A percentile compares a stretch with the other conserved stretches of the same genome.
Conservation (phyloP, 2,888 invertebrate species). For the Troilus luridus region DNA sequence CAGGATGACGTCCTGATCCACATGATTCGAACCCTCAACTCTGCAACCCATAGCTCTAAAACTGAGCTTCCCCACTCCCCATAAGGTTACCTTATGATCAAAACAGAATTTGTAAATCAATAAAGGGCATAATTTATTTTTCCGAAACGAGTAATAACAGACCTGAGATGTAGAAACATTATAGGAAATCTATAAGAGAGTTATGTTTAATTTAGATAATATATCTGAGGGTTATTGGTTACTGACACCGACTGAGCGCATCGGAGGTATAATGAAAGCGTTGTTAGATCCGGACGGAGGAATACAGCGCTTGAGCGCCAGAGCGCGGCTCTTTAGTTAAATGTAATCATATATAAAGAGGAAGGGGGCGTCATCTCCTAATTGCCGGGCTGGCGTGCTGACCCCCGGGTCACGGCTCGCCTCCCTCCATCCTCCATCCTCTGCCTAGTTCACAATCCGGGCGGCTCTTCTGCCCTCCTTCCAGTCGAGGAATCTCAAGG, state of each 20-base stretch:
- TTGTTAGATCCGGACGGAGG: background rate
- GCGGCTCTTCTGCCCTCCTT: background rate
- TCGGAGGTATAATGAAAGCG: background rate
- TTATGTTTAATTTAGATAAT: constrained; percentile 6
- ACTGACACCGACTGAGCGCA: background rate
- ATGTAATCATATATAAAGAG: constrained; percentile 42
- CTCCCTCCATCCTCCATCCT: background rate
- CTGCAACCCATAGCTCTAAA: too few relatives aligned
- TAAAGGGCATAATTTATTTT: background rate
- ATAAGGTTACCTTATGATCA: too few relatives aligned
- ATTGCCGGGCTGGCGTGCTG: constrained; percentile 23
- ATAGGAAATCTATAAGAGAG: background rate
- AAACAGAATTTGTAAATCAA: too few relatives aligned
- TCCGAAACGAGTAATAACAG: background rate
- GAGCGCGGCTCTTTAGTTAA: constrained; percentile 25
- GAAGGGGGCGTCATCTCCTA: constrained; percentile 13
- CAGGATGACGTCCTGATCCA: too few relatives aligned
- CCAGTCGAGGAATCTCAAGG: too few relatives aligned
- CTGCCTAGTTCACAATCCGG: background rate
- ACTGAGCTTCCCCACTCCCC: too few relatives aligned
- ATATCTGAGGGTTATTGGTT: background rate
- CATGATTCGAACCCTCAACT: too few relatives aligned
- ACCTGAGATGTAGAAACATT: background rate
- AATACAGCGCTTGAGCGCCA: background rate
- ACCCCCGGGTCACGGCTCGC: background rate